These are phyloP conservation scores for Aythya baeri DNA, from an alignment of 2,113 vertebrate species.

Conservation along the genomic window DNA sequence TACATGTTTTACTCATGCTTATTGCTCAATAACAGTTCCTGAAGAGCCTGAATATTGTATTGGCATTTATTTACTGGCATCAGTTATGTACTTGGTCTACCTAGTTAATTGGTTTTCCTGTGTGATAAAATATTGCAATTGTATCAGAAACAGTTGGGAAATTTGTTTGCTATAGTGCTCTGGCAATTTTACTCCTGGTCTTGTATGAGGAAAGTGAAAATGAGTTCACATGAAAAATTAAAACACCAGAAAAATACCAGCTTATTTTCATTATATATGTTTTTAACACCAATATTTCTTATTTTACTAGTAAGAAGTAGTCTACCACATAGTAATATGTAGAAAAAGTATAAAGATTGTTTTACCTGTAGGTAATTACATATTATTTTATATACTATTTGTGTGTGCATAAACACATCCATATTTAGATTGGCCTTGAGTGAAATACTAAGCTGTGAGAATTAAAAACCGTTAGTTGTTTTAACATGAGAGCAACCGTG, in stretches of 20 bases:
- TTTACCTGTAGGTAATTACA: not conserved
- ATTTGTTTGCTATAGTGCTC: not conserved
- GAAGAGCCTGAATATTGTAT: not conserved
- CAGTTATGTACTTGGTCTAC: not conserved
- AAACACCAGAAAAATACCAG: not conserved
- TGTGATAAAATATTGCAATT: not conserved
- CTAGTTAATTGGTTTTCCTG: not conserved
- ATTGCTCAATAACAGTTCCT: not conserved
- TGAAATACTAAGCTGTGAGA: not conserved
- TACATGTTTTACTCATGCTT: not conserved
- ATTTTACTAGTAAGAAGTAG: not conserved
- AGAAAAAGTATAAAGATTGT: not conserved
- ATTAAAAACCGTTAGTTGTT: not conserved
- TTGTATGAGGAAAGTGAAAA: not conserved
- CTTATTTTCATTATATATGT: not conserved
- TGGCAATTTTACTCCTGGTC: not conserved
- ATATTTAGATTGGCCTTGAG: not conserved
- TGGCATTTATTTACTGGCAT: not conserved
- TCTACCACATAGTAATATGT: not conserved
- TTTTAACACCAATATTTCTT: not conserved
- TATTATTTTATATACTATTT: not conserved
- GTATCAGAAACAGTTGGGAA: not conserved
- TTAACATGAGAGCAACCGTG: not conserved
- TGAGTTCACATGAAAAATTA: not conserved
- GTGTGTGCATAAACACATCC: not conserved